phyloP scores from a whole-genome alignment of 92 coral and sea anemone species.

The Isaurus tuberculatus region DNA sequence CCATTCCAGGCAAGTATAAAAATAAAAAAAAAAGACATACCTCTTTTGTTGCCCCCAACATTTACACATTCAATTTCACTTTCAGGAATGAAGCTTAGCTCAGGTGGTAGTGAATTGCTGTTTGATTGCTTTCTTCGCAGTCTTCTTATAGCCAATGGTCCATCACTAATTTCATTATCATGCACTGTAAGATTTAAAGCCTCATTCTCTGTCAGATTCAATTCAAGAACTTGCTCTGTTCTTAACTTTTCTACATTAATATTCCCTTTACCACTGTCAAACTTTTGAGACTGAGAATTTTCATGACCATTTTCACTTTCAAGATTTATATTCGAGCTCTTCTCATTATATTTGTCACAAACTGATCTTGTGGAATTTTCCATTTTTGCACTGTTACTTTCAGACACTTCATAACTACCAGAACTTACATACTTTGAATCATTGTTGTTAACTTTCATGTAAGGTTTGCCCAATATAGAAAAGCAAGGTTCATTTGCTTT shows the following conservation, averaged over 20 bases:
- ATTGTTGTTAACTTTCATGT: background rate
- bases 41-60: conserved; percentile 70
- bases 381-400: background rate
- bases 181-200: background rate
- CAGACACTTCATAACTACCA: background rate
- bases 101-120: conserved; percentile 52
- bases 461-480: background rate
- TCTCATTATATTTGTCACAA: background rate
- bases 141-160: background rate
- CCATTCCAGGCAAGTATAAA: too few species aligned
- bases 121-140: conserved; percentile 18
- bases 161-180: conserved; percentile 5
- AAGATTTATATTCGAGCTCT: background rate
- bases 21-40: background rate
- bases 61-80: conserved; percentile 84
- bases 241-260: background rate
- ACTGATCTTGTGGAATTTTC: background rate
- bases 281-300: background rate
- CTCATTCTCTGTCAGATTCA: background rate
- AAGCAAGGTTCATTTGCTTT: conserved; percentile 5
- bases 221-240: conserved; percentile 10
- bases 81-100: conserved; percentile 84
- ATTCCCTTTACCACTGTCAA: background rate
- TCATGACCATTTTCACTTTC: background rate
- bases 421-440: background rate